A percentile compares a stretch with the other conserved stretches of the same genome.
phyloP scores from a whole-genome alignment of 2,888 invertebrate species.

The Tiphia femorata region DNA sequence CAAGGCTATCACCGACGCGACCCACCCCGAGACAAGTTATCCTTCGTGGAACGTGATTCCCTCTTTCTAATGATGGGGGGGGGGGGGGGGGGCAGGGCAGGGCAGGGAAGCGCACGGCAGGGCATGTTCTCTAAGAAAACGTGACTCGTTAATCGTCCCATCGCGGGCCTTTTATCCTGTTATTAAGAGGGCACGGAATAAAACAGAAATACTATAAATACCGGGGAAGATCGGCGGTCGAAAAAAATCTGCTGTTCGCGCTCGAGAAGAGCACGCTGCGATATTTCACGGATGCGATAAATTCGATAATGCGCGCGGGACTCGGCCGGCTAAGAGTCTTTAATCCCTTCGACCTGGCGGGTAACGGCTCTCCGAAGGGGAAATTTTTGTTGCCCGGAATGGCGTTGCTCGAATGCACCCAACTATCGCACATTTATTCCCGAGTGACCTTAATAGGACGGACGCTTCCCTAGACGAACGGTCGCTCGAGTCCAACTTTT shows the following conservation, averaged over 20 bases:
- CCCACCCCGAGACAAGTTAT: constrained; percentile 14
- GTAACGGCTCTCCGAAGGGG: too few species aligned
- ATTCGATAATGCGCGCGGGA: background rate
- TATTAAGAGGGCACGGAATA: constrained; percentile 25
- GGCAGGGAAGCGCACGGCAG: too few species aligned
- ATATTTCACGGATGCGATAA: background rate
- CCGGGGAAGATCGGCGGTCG: constrained; percentile 3
- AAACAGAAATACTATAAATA: constrained; percentile 14
- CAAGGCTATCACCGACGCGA: constrained; percentile 14
- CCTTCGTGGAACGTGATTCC: constrained; percentile 9
- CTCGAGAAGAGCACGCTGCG: background rate
- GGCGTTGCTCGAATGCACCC: too few species aligned
- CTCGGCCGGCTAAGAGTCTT: too few species aligned
- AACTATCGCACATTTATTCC: too few species aligned
- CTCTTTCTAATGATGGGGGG: constrained; percentile 28
- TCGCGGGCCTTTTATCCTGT: constrained; percentile 24
- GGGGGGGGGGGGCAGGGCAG: too few species aligned
- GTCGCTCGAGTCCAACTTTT: too few species aligned
- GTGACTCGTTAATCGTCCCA: constrained; percentile 40
- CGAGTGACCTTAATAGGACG: too few species aligned
- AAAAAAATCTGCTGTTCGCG: background rate
- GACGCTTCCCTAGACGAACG: too few species aligned
- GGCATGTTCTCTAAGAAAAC: constrained; percentile 29
- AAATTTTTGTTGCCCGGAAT: too few species aligned
- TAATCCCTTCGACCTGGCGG: too few species aligned